Base-by-base conservation (phyloP, 2,888 invertebrate species). In the Tetramorium bicarinatum region DNA sequence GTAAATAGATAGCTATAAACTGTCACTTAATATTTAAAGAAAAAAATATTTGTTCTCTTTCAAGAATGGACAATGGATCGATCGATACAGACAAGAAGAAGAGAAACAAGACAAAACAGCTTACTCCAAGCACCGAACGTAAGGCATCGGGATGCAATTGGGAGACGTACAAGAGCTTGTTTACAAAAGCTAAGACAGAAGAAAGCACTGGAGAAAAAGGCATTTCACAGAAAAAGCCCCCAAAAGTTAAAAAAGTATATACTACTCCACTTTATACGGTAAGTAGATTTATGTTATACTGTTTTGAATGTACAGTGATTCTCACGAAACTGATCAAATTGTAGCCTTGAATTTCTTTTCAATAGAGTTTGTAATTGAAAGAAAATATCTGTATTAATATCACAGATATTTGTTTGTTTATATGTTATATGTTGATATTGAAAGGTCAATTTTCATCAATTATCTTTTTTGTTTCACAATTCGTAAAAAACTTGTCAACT, bases 121-220 rank as follows among this genome's bases (percentile, higher is more conserved):
- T 74, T 1, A 41, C 0, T 25, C 64, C 90, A 34, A 54, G 21
- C 0, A 89, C 84, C 0, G 81, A 89, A 7, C 86, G 90, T 2
- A 87, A 69, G n/a, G 67, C 83, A 11, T 71, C 93, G 61, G 92
- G 91, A 56, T 90, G 91, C 6, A 95, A 95, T 86, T 95, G 94
- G 94, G 90, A 93, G 54, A 92, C 89, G 69, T 95, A 87, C 72
- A 93, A 91, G 72, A 90, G 76, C 67, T 72, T 92, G 34, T 85
- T 93, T 8, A 81, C 62, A 18, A 85, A 83, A 18, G 38, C 87
- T 64, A 11, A 84, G 0, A 9, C 79, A 0, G 79, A 84, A n/a
- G 72, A 85, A 11, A 38, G 71, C 34, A 38, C 86, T 34, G 84
- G 83, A 66, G 81, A 80, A 29, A 87, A 74, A 44, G 18, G 0